These are phyloP conservation scores for Melanaphis sacchari DNA, from an alignment of 1,140 invertebrate species.

Conservation along the genomic window DNA sequence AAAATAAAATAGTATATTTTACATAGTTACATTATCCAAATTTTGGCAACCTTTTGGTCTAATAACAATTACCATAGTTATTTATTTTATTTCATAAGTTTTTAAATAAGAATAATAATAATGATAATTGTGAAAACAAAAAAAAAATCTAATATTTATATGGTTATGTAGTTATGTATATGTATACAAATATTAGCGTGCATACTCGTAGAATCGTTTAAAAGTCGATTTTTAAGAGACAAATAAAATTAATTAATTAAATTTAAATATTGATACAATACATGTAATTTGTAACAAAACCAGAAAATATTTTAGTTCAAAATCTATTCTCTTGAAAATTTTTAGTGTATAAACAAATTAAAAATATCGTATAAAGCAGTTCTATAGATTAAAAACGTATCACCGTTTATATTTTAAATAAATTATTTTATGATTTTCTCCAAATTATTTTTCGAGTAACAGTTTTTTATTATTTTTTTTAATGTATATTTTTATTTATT, in stretches of 20 bases:
- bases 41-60: too few relatives aligned
- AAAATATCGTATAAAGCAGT: not conserved
- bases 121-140: too few relatives aligned
- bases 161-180: too few relatives aligned
- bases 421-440: not conserved
- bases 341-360: not conserved
- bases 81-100: not conserved
- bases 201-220: not conserved
- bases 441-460: not conserved
- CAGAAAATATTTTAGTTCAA: not conserved
- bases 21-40: too few relatives aligned
- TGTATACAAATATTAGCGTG: not conserved
- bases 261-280: not conserved
- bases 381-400: not conserved
- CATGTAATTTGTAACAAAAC: not conserved
- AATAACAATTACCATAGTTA: not conserved
- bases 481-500: not conserved
- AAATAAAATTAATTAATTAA: not conserved
- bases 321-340: not conserved
- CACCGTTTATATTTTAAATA: too few relatives aligned
- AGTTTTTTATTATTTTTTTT: not conserved
- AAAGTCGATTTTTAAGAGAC: not conserved
- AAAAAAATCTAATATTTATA: too few relatives aligned
- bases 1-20: too few relatives aligned
- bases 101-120: too few relatives aligned